Conservation (phyloP, 1,140 invertebrate species). For the Halesus radiatus region DNA sequence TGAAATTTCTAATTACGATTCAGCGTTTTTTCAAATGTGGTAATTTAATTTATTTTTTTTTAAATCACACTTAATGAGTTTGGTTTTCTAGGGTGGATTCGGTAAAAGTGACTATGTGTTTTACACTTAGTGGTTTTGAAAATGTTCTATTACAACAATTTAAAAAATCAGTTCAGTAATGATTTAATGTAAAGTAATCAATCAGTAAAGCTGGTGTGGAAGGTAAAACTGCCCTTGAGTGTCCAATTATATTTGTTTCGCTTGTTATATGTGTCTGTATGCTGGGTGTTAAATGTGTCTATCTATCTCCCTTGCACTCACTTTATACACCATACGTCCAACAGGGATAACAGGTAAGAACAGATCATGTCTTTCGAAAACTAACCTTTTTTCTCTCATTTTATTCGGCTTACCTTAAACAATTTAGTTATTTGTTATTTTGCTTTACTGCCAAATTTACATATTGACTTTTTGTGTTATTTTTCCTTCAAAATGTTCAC, state of each 20-base stretch:
- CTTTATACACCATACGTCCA: conserved; percentile 49
- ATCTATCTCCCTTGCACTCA: conserved; percentile 56
- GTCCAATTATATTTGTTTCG: conserved; percentile 50
- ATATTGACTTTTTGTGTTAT: too few relatives aligned
- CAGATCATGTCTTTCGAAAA: conserved; percentile 32
- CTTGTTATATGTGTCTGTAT: conserved; percentile 53
- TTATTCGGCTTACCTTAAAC: too few relatives aligned
- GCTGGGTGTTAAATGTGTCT: conserved; percentile 56
- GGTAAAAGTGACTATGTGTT: not conserved
- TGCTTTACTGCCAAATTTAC: too few relatives aligned
- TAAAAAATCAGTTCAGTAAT: not conserved
- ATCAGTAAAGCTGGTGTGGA: conserved; percentile 1
- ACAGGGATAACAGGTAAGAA: conserved; percentile 56
- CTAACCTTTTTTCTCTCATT: conserved; percentile 4
- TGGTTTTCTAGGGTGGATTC: not conserved
- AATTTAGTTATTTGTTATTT: too few relatives aligned
- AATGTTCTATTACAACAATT: not conserved
- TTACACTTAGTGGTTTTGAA: not conserved
- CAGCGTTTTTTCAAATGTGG: not conserved
- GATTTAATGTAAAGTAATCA: not conserved
- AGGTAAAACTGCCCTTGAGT: conserved; percentile 15
- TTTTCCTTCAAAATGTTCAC: too few relatives aligned
- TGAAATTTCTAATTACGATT: not conserved
- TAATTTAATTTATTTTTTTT: too few relatives aligned
- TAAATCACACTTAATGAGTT: too few relatives aligned